Evolutionary conservation across 2,888 invertebrate species (phyloP).

Genomic region (Melieria omissa): DNA sequence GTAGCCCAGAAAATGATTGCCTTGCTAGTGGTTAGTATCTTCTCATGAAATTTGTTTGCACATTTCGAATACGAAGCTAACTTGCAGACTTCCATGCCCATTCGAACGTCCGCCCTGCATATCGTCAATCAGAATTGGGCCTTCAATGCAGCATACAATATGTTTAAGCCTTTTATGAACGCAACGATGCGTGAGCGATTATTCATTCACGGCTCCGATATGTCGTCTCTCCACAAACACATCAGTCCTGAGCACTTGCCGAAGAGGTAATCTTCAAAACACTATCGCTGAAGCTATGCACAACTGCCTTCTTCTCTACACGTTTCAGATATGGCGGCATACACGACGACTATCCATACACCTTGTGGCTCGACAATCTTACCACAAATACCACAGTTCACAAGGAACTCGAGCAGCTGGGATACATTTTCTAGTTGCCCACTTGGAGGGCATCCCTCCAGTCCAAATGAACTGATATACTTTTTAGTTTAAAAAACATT

Average conservation of each 20-base stretch:
- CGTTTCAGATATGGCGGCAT: slow-evolving; percentile 63
- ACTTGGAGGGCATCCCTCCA: not conserved
- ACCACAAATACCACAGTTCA: slow-evolving; percentile 71
- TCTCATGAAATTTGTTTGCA: not conserved
- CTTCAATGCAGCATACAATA: slow-evolving; percentile 80
- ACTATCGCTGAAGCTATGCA: not conserved
- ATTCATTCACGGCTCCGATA: slow-evolving; percentile 75
- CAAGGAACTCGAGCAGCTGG: slow-evolving; percentile 73
- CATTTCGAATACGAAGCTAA: not conserved
- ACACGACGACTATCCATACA: slow-evolving; percentile 78
- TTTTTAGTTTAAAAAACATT: no score
- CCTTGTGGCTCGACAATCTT: slow-evolving; percentile 78
- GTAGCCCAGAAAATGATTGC: slow-evolving; percentile 77
- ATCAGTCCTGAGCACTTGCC: slow-evolving; percentile 78
- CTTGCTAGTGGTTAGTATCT: slow-evolving; percentile 74
- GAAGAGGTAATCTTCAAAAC: slow-evolving; percentile 64
- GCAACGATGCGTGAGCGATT: slow-evolving; percentile 73
- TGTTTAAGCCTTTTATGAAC: slow-evolving; percentile 82
- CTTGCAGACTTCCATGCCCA: slow-evolving; percentile 77
- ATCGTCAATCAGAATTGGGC: slow-evolving; percentile 84
- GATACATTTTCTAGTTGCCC: slow-evolving; percentile 70
- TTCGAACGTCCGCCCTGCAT: slow-evolving; percentile 79
- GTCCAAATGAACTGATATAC: no score
- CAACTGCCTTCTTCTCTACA: not conserved
- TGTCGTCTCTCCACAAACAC: slow-evolving; percentile 79